Evolutionary conservation across 1,140 invertebrate species (phyloP), one percentile per base, ranked within the genome.

Genomic region (Notospermus geniculatus): DNA sequence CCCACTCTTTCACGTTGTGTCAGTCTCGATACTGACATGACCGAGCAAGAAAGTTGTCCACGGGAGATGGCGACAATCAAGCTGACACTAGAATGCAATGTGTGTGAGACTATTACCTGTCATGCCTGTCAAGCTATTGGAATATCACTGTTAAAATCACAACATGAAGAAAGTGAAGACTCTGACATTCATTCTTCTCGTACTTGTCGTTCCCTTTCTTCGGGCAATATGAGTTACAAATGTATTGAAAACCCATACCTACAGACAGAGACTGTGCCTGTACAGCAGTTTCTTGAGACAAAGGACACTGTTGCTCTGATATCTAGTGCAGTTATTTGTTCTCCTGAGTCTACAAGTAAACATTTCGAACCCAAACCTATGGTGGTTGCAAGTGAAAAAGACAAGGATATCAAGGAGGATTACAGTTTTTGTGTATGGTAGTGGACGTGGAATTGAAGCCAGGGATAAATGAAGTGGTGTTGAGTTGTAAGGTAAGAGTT

Each of bases 251-350:
- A 41, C 1, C 41, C 22, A 19, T 58, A n/a, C 23, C 11, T 32
- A 27, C 46, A 53, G 23, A 43, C 29, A 29, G 27, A 58, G 17
- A 15, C 45, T 15, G 29, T 27, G 28, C 17, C 19, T 11, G 27
- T 32, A 11, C 85, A 86, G 50, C 85, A 88, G 1, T 86, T 88
- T 71, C 78, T 91, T 29, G 88, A 91, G 69, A 89, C 88, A 66
- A 89, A 91, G 74, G 87, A 92, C 73, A 90, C 93, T 73, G 90
- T 88, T 71, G 88, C 86, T 58, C 66, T 82, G 13, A 67, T 74
- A 23, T 65, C 73, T 1, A 72, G 75, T 53, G 68, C 74, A 11
- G 69, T 83, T 13, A 70, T 71, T 25, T 83, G 81, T 71, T 68
- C 71, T 43, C 75, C 76, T 46, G 46, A 50, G 25, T 23, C n/a